Evolutionary conservation across 2,888 invertebrate genomes (phyloP).

Genomic region (Sarcophaga subvicina): DNA sequence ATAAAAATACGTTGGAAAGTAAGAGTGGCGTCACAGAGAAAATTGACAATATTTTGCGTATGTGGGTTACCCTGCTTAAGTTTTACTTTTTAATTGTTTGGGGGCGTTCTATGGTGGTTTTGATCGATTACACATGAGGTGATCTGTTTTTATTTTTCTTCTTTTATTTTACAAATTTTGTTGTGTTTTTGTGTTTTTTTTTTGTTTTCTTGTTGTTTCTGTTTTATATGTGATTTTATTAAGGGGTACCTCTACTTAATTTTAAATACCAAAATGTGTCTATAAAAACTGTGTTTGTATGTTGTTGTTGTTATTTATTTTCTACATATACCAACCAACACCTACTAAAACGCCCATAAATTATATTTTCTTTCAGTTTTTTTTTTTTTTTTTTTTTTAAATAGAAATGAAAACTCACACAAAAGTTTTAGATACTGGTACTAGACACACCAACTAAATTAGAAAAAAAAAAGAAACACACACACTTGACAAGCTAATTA

Average conservation of each 20-base stretch:
- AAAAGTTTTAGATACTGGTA: too few relatives aligned
- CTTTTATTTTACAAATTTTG: conserved; percentile 11
- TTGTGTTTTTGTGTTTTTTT: not conserved
- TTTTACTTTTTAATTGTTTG: conserved; percentile 10
- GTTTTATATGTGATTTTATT: conserved; percentile 27
- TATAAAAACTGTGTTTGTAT: conserved; percentile 33
- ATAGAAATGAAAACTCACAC: not conserved
- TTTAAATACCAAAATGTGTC: conserved; percentile 45
- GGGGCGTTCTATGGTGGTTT: conserved; percentile 48
- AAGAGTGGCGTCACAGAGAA: not conserved
- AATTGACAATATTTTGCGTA: not conserved
- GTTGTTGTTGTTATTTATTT: conserved; percentile 34
- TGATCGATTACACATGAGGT: conserved; percentile 69
- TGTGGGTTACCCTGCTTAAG: not conserved
- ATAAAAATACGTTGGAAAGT: not conserved
- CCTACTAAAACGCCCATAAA: conserved; percentile 70
- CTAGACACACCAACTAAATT: conserved; percentile 14
- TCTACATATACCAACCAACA: conserved; percentile 48
- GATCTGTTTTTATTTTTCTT: conserved; percentile 50
- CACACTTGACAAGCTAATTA: not conserved
- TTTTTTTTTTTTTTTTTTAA: conserved; percentile 15
- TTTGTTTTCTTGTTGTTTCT: conserved; percentile 13
- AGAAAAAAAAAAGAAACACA: conserved; percentile 23
- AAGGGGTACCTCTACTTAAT: conserved; percentile 46
- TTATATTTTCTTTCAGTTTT: conserved; percentile 50